Conservation (phyloP, 2,888 invertebrate species). For the Troides helena region DNA sequence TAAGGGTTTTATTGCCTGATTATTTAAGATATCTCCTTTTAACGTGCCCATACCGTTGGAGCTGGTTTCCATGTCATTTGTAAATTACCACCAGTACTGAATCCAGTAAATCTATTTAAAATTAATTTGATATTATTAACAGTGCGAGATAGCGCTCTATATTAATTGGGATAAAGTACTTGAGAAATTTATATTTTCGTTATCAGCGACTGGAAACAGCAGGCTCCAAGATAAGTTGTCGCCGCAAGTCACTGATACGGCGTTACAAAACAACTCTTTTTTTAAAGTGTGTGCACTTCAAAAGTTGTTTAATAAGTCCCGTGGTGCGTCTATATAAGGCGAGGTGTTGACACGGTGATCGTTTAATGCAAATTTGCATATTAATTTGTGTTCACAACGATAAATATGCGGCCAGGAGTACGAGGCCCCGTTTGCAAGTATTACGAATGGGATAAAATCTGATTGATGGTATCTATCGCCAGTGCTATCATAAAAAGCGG, state of each 20-base stretch:
- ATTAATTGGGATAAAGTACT: neutral
- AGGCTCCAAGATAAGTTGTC: neutral
- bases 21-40: no score
- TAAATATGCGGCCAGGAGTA: constrained; percentile 24
- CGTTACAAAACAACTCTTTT: constrained; percentile 14
- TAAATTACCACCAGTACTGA: no score
- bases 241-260: neutral
- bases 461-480: constrained; percentile 4
- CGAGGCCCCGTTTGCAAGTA: constrained; percentile 3
- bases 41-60: no score
- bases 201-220: neutral
- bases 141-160: no score
- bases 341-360: constrained; percentile 26
- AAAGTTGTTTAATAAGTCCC: constrained; percentile 24
- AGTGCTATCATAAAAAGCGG: no score
- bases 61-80: no score
- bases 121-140: no score
- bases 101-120: no score
- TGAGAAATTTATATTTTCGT: neutral
- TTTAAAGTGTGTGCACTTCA: constrained; percentile 9
- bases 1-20: no score
- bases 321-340: constrained; percentile 22
- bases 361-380: constrained; percentile 26
- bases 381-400: constrained; percentile 17
- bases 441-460: constrained; percentile 19